Conservation (phyloP, 2,113 vertebrate species). For the Zingel zingel region DNA sequence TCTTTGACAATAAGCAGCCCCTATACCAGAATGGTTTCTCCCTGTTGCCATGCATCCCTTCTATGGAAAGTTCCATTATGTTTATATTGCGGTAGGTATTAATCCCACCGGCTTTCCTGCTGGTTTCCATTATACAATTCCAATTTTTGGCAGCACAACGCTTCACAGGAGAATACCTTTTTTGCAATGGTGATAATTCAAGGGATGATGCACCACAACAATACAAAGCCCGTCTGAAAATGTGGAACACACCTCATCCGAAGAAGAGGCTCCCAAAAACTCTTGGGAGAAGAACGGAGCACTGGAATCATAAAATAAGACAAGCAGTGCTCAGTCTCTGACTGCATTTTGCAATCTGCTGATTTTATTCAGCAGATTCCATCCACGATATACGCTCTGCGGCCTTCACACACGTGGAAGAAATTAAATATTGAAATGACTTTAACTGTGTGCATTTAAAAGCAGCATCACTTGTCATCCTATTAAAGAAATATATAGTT, state of each 20-base stretch:
- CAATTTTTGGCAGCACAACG: conserved; percentile 32
- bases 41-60: conserved; percentile 13
- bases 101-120: conserved; percentile 33
- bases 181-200: conserved; percentile 45
- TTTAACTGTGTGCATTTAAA: conserved; percentile 29
- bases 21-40: neutral
- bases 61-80: conserved; percentile 27
- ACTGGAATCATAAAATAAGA: conserved; percentile 24
- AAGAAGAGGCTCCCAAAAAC: conserved; percentile 17
- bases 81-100: conserved; percentile 44
- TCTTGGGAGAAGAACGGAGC: conserved; percentile 17
- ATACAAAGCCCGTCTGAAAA: conserved; percentile 38
- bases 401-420: neutral
- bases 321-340: conserved; percentile 5
- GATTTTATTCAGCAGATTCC: conserved; percentile 1
- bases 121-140: conserved; percentile 49
- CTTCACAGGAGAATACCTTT: conserved; percentile 22
- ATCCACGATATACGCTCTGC: neutral
- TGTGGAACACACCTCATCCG: conserved; percentile 42
- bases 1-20: conserved; percentile 21
- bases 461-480: neutral
- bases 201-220: conserved; percentile 22
- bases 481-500: conserved; percentile 22
- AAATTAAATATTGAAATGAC: conserved; percentile 10
- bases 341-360: conserved; percentile 6